Base-by-base conservation (phyloP, 1,140 invertebrate species). In the Venustaconcha ellipsiformis region DNA sequence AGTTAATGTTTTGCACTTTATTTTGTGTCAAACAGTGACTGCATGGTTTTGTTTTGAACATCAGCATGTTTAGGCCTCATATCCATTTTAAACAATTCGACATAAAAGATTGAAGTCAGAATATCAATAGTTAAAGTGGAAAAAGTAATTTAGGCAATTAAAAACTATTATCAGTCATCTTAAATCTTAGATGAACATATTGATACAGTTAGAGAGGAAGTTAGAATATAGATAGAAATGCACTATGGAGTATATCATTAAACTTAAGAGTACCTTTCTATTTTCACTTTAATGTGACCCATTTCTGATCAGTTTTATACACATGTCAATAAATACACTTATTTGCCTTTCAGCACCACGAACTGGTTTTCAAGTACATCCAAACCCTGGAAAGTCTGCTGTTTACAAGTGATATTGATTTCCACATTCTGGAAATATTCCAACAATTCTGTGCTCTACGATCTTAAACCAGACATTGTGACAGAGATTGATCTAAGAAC, bases 331-430 rank as follows among this genome's bases (percentile, higher is more conserved):
- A 65, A 2, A 65, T 73, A 14, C 2, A 13, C 17, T 1, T 8
- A 71, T 60, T 76, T 66, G 67, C 62, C 78, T 89, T 91, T 72
- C 87, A 93, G 97, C 97, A 99, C 90, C 95, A 98, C 89, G 96
- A 98, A 86, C 96, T 99, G 93, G 97, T 99, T n/a, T 96, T 96
- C 91, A 96, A 96, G 86, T 99, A 98, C 91, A 96, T 96, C 86
- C 95, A 94, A 76, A 99, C 96, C 0, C 88, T 99, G 87, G 97
- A 99, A 89, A 97, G 95, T 0, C 91, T 99, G 55, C 92, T 99
- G 14, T 99, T 99, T 89, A 98, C 97, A 0, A 95, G 96, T 85
- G 97, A 99, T 90, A 92, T 99, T 85, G 98, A 99, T 89, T 94
- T 95, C 18, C 96, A 99, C 88, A 99, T 99, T 86, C 91, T 99